These are phyloP conservation scores for Tryphoninae sp. DNA, from an alignment of 2,888 invertebrate genomes.

Conservation along the genomic window DNA sequence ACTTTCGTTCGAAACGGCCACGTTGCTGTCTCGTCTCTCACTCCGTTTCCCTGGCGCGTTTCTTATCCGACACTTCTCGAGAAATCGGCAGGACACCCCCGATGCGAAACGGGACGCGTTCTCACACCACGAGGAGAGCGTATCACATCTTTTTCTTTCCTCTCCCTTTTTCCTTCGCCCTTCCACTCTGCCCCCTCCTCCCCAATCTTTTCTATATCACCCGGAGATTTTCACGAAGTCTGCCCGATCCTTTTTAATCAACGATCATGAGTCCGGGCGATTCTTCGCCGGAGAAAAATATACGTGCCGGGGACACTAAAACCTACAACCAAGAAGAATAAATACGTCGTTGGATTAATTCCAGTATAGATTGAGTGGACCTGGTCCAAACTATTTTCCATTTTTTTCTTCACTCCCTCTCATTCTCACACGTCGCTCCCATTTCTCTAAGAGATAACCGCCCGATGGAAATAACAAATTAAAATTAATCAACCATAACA, in stretches of 20 bases:
- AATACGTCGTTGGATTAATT: conserved; percentile 63
- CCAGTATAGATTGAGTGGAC: conserved; percentile 35
- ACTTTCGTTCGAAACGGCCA: not conserved
- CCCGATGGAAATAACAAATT: not conserved
- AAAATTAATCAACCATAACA: no score
- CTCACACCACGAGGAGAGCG: conserved; percentile 22
- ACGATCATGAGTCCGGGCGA: conserved; percentile 62
- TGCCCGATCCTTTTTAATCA: conserved; percentile 65
- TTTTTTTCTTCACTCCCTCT: conserved; percentile 24
- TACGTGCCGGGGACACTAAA: conserved; percentile 52
- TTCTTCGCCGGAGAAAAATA: conserved; percentile 23
- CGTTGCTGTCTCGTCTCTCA: conserved; percentile 49
- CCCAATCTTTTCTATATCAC: conserved; percentile 16
- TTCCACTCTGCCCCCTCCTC: not conserved
- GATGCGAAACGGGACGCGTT: conserved; percentile 21
- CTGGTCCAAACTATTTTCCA: conserved; percentile 16
- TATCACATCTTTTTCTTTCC: conserved; percentile 33
- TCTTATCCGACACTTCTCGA: conserved; percentile 51
- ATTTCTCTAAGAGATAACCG: not conserved
- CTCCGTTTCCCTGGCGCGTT: conserved; percentile 40
- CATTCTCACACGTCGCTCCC: not conserved
- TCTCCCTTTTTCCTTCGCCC: conserved; percentile 32
- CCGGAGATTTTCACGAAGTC: conserved; percentile 36
- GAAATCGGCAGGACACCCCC: conserved; percentile 45
- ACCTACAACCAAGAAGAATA: conserved; percentile 55